phyloP scores from a whole-genome alignment of 2,797 vertebrate species.

The Sebastes glaucus region DNA sequence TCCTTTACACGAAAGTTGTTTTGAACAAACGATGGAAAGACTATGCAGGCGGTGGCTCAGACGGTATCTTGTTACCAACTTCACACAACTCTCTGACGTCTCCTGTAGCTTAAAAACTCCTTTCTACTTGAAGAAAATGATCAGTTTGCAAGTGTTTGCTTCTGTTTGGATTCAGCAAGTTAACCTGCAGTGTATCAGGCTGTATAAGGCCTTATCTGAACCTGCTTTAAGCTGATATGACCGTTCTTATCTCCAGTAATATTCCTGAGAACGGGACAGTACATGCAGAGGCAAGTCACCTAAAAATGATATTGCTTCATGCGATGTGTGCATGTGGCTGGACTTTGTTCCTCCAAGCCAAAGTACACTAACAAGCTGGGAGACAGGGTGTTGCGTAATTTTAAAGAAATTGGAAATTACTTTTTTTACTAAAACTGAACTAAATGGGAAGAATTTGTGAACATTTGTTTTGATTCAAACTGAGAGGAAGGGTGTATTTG shows the following conservation, averaged over 20 bases:
- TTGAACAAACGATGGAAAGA: background rate
- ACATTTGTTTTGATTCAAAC: background rate
- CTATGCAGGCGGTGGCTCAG: background rate
- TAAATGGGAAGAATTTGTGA: constrained; percentile 11
- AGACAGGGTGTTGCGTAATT: constrained; percentile 27
- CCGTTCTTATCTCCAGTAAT: constrained; percentile 42
- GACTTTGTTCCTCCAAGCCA: constrained; percentile 50
- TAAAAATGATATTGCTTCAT: constrained; percentile 39
- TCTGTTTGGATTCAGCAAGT: constrained; percentile 1
- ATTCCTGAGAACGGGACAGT: constrained; percentile 12
- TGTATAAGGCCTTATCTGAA: constrained; percentile 40
- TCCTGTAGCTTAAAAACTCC: background rate
- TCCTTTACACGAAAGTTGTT: background rate
- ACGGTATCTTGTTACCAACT: background rate
- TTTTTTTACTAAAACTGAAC: constrained; percentile 2
- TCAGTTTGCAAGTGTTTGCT: background rate
- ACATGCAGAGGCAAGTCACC: background rate
- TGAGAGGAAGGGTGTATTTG: constrained; percentile 50
- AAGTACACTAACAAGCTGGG: constrained; percentile 37
- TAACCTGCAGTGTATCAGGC: constrained; percentile 3
- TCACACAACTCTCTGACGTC: background rate
- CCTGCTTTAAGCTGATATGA: constrained; percentile 18
- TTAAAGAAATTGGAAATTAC: constrained; percentile 15
- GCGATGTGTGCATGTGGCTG: constrained; percentile 42
- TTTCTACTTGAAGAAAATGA: background rate